phyloP scores from a whole-genome alignment of 2,113 vertebrate genomes.

The Budorcas taxicolor region DNA sequence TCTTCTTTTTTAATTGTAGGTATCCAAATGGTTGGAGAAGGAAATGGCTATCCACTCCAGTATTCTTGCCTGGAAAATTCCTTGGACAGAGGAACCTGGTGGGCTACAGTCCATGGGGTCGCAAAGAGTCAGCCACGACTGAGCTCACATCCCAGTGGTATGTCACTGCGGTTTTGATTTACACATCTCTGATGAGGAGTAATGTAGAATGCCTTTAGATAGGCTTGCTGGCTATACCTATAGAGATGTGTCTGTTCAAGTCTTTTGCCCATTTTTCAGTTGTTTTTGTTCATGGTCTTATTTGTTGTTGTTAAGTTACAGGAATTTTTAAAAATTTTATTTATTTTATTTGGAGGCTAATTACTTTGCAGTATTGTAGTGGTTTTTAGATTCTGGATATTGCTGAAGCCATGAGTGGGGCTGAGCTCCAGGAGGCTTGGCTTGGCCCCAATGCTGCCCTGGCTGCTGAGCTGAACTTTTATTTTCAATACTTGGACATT shows the following conservation, averaged over 20 bases:
- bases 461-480: background rate
- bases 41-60: background rate
- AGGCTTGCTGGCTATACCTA: background rate
- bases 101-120: background rate
- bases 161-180: background rate
- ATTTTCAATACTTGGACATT: background rate
- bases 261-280: background rate
- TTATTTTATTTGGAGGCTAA: background rate
- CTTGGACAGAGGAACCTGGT: background rate
- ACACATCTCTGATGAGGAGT: background rate
- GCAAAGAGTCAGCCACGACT: background rate
- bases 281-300: background rate
- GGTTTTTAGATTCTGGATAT: background rate
- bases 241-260: background rate
- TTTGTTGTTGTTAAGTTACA: background rate
- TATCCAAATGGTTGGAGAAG: background rate
- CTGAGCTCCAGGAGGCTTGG: background rate
- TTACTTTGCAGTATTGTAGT: background rate
- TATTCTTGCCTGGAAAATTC: background rate
- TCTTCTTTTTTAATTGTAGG: background rate
- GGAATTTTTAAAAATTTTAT: background rate
- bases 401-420: conserved; percentile 44
- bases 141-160: background rate
- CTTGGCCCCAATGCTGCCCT: background rate
- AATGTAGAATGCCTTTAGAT: background rate